Evolutionary conservation across 2,888 invertebrate species (phyloP), one percentile per base, ranked within the genome.

Genomic region (Ashinkailepas kermadecensis): DNA sequence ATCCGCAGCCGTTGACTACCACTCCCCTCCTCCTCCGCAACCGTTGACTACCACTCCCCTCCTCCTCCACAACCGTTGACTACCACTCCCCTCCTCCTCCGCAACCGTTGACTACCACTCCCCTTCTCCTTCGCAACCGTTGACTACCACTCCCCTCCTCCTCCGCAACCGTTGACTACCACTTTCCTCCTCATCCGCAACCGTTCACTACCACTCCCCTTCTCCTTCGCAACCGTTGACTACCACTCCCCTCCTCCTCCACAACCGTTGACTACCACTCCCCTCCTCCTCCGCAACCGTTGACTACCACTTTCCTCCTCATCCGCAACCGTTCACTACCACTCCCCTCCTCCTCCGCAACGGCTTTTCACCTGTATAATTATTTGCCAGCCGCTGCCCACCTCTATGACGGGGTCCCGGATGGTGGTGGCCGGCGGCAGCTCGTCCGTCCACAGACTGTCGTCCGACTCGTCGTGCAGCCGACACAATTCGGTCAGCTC

Each of bases 381-480:
- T 78, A 21, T 9, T 74, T 59, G 78, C 57, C n/a, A 18, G n/a
- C 70, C 18, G 39, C 39, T 10, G n/a, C 62, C 23, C 15, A 57
- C 80, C 79, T 59, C 56, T 25, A 78, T 54, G 13, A 57, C 39
- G 12, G 70, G 78, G 64, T 57, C 80, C 4, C 59, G 18, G n/a
- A 64, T 18, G 23, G 54, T 39, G n/a, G 59, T 39, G 39, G 78
- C 57, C 57, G 39, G 59, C 65, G 79, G 56, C 62, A 25, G 23
- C 7, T 23, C 57, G 21, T 21, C 7, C 54, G 59, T 6, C 59
- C 54, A 56, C 39, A 9, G 54, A n/a, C 65, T 58, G 25, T 80
- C 78, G 25, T 80, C 59, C 54, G 25, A 54, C 59, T 78, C 58
- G 25, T 15, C 74, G 62, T 70, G 70, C 82, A 80, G 80, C 58